phyloP scores from a whole-genome alignment of 1,140 invertebrate species.

The Drosophila littoralis region DNA sequence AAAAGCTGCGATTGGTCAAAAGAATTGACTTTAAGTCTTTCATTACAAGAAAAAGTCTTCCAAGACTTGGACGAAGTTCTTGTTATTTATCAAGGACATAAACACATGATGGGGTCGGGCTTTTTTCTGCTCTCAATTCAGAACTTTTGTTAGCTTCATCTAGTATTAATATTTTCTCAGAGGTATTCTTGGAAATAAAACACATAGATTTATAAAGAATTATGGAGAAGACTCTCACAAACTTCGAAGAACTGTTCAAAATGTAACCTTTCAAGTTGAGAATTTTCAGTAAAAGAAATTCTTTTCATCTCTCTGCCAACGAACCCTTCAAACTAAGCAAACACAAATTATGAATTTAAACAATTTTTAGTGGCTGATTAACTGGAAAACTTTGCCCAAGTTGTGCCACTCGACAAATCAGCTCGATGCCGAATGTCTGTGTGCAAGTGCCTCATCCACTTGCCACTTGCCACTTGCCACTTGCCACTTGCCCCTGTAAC shows the following conservation, averaged over 20 bases:
- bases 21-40: too few species aligned
- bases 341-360: slow-evolving; percentile 21
- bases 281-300: neutral
- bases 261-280: neutral
- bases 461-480: neutral
- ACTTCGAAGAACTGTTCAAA: neutral
- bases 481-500: neutral
- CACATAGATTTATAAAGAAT: too few species aligned
- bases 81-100: too few species aligned
- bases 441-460: neutral
- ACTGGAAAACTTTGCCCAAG: slow-evolving; percentile 3
- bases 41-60: too few species aligned
- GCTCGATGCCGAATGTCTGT: neutral
- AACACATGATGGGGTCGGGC: too few species aligned
- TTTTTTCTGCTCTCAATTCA: too few species aligned
- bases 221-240: too few species aligned
- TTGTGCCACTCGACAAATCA: slow-evolving; percentile 1
- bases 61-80: too few species aligned
- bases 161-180: too few species aligned
- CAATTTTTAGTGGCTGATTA: slow-evolving; percentile 19
- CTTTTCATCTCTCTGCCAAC: neutral
- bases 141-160: too few species aligned
- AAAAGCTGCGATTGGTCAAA: too few species aligned
- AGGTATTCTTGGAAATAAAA: too few species aligned
- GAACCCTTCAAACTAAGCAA: slow-evolving; percentile 1